Conservation (phyloP, 1,140 invertebrate species). For the Asobara japonica region DNA sequence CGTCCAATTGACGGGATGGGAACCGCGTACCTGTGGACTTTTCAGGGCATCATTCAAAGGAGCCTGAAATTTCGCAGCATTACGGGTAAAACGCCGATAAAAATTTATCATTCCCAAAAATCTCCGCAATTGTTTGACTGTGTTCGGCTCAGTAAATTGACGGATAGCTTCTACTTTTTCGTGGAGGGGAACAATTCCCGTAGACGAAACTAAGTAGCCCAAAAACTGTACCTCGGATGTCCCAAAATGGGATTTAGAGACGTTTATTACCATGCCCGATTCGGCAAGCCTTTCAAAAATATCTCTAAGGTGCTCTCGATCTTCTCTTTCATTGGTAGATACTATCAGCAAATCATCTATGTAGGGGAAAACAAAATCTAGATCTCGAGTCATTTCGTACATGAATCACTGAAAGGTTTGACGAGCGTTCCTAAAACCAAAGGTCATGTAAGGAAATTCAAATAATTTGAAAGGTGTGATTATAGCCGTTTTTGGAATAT, state of each 20-base stretch:
- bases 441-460: constrained; percentile 56
- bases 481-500: constrained; percentile 56
- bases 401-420: constrained; percentile 62
- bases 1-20: too few relatives aligned
- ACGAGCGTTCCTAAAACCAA: constrained; percentile 56
- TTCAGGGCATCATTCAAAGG: too few relatives aligned
- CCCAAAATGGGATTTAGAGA: constrained; percentile 46
- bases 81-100: too few relatives aligned
- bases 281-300: constrained; percentile 37
- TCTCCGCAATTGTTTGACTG: too few relatives aligned
- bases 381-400: constrained; percentile 40
- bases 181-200: constrained; percentile 31
- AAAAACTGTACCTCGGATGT: constrained; percentile 45
- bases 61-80: too few relatives aligned
- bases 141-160: too few relatives aligned
- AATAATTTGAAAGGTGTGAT: constrained; percentile 56
- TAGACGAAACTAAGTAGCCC: constrained; percentile 43
- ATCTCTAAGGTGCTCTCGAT: constrained; percentile 35
- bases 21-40: too few relatives aligned
- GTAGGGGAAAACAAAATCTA: constrained; percentile 31
- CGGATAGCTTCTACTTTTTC: not conserved
- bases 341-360: constrained; percentile 56
- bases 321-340: constrained; percentile 41
- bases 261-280: constrained; percentile 45
- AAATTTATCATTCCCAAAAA: too few relatives aligned